Conservation (phyloP, 2,113 vertebrate species). For the Dicentrarchus labrax region DNA sequence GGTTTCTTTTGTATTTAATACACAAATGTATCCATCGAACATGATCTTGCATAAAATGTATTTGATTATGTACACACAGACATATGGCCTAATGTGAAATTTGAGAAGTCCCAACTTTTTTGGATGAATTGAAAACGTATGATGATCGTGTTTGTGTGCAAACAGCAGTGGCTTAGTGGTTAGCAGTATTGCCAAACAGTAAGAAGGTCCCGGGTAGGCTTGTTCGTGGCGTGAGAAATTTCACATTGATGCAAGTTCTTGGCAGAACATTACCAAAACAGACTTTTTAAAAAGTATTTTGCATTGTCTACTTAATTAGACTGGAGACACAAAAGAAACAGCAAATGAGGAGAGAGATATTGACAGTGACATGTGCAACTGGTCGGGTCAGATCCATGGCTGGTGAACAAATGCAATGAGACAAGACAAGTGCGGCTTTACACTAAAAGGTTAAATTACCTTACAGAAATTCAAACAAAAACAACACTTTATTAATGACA, state of each 20-base stretch:
- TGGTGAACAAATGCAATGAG: neutral
- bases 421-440: neutral
- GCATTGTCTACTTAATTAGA: neutral
- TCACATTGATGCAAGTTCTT: neutral
- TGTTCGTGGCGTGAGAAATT: neutral
- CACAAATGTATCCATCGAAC: neutral
- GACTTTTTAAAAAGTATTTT: neutral
- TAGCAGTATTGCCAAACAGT: neutral
- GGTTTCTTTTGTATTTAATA: no score
- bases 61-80: neutral
- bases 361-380: no score
- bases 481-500: neutral
- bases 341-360: neutral
- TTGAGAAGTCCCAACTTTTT: neutral
- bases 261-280: neutral
- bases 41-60: neutral
- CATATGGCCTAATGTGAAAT: neutral
- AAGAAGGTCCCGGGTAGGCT: neutral
- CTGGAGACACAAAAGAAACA: neutral
- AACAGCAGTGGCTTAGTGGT: neutral
- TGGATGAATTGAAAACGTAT: neutral
- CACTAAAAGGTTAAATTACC: neutral
- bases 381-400: neutral
- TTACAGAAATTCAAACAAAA: neutral
- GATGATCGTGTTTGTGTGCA: neutral